These are phyloP conservation scores for Leiothrix lutea DNA, from an alignment of 2,113 vertebrate genomes.

Conservation along the genomic window DNA sequence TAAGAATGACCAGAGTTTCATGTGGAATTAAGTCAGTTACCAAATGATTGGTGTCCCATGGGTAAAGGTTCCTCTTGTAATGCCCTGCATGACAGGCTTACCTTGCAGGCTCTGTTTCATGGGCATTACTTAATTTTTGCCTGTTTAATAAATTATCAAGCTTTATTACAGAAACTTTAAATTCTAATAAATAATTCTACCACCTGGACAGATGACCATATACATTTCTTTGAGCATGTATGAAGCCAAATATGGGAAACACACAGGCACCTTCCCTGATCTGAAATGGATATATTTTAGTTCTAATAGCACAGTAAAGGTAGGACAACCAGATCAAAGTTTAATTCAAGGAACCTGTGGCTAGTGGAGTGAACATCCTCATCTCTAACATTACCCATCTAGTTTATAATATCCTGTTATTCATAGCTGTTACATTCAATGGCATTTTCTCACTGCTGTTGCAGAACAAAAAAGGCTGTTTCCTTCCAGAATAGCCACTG, in stretches of 20 bases:
- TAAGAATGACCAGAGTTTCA: not conserved
- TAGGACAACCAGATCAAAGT: not conserved
- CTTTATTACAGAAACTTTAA: not conserved
- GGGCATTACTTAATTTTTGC: not conserved
- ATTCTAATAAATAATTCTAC: not conserved
- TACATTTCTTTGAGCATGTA: not conserved
- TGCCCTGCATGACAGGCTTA: not conserved
- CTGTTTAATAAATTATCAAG: not conserved
- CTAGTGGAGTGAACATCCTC: not conserved
- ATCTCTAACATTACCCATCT: not conserved
- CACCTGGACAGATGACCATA: not conserved
- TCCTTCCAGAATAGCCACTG: not conserved
- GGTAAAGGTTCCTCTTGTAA: not conserved
- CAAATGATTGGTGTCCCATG: not conserved
- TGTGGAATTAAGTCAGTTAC: not conserved
- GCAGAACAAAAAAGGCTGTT: not conserved
- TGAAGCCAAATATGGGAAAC: not conserved
- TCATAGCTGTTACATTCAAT: not conserved
- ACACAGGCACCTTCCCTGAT: not conserved
- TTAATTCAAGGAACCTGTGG: not conserved
- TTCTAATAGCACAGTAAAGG: not conserved
- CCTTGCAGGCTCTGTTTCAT: not conserved
- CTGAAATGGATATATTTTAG: not conserved
- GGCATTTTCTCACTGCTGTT: not conserved
- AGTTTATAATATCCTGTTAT: not conserved